Conservation (phyloP, 1,140 invertebrate genomes). For the Drosophila ercepeae region DNA sequence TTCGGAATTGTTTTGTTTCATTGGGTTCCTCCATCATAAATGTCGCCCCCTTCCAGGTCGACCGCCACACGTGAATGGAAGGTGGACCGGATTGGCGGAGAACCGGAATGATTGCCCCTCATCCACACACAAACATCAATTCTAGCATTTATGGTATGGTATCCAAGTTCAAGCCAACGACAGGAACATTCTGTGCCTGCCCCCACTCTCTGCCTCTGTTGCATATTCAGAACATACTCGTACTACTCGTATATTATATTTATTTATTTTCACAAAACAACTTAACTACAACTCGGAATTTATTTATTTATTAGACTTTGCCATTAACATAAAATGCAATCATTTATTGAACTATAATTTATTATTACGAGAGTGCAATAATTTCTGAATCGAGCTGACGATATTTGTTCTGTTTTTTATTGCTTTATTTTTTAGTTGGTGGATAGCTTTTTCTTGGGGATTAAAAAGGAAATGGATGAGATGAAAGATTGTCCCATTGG, state of each 20-base stretch:
- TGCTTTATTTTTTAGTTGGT: too few species aligned
- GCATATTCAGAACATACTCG: neutral
- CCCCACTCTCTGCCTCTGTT: neutral
- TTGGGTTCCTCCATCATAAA: slow-evolving; percentile 5
- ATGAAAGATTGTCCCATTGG: too few species aligned
- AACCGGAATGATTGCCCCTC: slow-evolving; percentile 20
- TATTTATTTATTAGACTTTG: neutral
- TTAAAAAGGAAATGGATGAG: too few species aligned
- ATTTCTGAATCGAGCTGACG: too few species aligned
- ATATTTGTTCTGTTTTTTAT: too few species aligned
- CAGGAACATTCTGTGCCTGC: slow-evolving; percentile 12
- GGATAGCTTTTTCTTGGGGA: too few species aligned
- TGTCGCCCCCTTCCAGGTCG: neutral
- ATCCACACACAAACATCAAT: neutral
- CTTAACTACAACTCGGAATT: neutral
- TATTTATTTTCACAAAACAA: neutral
- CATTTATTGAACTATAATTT: too few species aligned
- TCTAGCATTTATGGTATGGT: slow-evolving; percentile 1
- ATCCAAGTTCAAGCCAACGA: slow-evolving; percentile 9
- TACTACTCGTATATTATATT: neutral
- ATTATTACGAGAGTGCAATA: too few species aligned
- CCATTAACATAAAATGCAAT: too few species aligned
- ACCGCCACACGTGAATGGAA: slow-evolving; percentile 7
- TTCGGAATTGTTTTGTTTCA: slow-evolving; percentile 28
- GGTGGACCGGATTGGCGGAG: slow-evolving; percentile 16